These are phyloP conservation scores for Halcyon malimbica DNA, from an alignment of 2,113 vertebrate genomes.

Conservation along the genomic window DNA sequence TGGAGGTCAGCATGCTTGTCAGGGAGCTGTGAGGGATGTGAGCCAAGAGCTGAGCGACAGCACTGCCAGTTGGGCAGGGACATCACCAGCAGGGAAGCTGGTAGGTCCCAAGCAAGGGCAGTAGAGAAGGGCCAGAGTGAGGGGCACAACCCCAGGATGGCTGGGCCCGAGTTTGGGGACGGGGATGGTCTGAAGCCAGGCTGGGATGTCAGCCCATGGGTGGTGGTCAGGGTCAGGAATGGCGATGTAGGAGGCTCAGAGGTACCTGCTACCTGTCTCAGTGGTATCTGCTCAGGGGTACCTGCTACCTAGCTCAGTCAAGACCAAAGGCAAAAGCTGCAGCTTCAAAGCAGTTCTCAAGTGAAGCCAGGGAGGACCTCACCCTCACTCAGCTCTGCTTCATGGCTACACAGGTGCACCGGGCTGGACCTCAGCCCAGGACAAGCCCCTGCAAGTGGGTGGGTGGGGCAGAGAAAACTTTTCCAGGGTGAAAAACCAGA, in stretches of 20 bases:
- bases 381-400: not conserved
- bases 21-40: rapidly evolving
- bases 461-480: not conserved
- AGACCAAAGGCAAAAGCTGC: not conserved
- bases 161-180: rapidly evolving
- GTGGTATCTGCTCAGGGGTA: not conserved
- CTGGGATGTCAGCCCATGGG: not conserved
- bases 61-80: not conserved
- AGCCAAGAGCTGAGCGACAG: rapidly evolving
- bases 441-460: not conserved
- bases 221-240: not conserved
- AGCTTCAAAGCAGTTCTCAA: not conserved
- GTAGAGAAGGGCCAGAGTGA: not conserved
- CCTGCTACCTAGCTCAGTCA: too few relatives aligned
- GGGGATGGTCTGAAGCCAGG: not conserved
- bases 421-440: not conserved
- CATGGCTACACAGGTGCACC: not conserved
- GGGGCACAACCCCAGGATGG: not conserved
- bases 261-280: too few relatives aligned
- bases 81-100: not conserved
- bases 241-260: not conserved
- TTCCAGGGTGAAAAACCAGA: not conserved
- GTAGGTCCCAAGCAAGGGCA: not conserved
- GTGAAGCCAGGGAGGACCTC: not conserved
- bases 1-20: rapidly evolving